phyloP scores from a whole-genome alignment of 1,140 invertebrate genomes.

The Lethrus apterus region DNA sequence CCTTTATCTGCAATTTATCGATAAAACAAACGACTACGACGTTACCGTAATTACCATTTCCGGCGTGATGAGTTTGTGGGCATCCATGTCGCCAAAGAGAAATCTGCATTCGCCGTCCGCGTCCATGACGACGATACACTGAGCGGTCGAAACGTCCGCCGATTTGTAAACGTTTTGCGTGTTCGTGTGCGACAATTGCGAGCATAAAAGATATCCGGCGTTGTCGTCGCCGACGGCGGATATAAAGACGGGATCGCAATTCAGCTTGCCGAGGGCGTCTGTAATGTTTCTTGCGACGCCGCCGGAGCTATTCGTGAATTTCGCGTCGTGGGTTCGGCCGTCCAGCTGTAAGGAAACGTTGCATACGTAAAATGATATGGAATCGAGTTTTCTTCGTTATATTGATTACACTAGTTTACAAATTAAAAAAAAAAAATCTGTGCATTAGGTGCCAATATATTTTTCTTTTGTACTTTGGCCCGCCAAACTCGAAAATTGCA shows the following conservation, averaged over 20 bases:
- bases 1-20: constrained; percentile 43
- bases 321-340: constrained; percentile 66
- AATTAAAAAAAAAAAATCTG: no score
- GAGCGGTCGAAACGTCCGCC: constrained; percentile 50
- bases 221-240: constrained; percentile 73
- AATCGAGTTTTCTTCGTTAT: no score
- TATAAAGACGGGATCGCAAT: constrained; percentile 59
- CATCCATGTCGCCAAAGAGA: constrained; percentile 76
- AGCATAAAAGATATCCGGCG: constrained; percentile 45
- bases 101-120: constrained; percentile 66
- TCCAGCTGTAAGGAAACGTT: constrained; percentile 52
- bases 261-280: constrained; percentile 70
- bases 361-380: constrained; percentile 5
- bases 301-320: constrained; percentile 59
- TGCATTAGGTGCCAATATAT: no score
- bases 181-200: constrained; percentile 36
- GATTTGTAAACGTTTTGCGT: constrained; percentile 39
- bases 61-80: constrained; percentile 63
- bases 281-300: constrained; percentile 90
- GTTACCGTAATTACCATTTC: constrained; percentile 51
- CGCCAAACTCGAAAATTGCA: no score
- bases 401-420: no score
- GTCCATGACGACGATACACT: constrained; percentile 68
- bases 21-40: background rate
- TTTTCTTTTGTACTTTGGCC: no score